These are phyloP conservation scores for Malurus leucopterus DNA, from an alignment of 2,797 vertebrate genomes.

Conservation along the genomic window DNA sequence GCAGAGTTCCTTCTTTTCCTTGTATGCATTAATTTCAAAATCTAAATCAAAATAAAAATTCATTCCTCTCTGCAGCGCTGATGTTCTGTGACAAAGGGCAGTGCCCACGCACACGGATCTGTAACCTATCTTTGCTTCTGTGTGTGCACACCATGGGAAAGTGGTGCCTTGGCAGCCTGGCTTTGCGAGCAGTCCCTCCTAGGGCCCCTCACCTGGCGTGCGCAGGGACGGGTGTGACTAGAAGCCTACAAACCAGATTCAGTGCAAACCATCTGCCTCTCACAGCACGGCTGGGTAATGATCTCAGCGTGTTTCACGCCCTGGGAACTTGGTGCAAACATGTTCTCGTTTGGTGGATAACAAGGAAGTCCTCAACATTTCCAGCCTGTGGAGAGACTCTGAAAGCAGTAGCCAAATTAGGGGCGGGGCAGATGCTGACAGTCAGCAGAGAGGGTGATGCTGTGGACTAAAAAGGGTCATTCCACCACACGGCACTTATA, in stretches of 20 bases:
- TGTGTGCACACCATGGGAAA: rapidly evolving
- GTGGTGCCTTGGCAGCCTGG: background rate
- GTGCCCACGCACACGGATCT: background rate
- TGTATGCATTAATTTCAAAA: background rate
- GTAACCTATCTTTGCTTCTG: rapidly evolving
- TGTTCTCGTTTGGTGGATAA: background rate
- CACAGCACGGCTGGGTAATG: background rate
- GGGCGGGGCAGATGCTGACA: background rate
- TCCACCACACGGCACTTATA: background rate
- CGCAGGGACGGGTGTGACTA: background rate
- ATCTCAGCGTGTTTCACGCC: background rate
- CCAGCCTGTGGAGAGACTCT: background rate
- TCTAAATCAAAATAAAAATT: background rate
- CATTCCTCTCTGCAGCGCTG: background rate
- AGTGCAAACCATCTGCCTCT: background rate
- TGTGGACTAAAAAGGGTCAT: background rate
- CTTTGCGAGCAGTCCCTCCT: background rate
- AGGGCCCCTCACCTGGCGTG: background rate
- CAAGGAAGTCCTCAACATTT: background rate
- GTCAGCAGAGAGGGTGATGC: background rate
- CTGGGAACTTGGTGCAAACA: background rate
- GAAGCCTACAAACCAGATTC: background rate
- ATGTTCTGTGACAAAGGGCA: background rate
- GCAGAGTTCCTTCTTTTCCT: background rate
- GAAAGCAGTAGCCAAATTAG: background rate